phyloP scores from a whole-genome alignment of 1,140 invertebrate genomes.

The Parapsyche elsis region DNA sequence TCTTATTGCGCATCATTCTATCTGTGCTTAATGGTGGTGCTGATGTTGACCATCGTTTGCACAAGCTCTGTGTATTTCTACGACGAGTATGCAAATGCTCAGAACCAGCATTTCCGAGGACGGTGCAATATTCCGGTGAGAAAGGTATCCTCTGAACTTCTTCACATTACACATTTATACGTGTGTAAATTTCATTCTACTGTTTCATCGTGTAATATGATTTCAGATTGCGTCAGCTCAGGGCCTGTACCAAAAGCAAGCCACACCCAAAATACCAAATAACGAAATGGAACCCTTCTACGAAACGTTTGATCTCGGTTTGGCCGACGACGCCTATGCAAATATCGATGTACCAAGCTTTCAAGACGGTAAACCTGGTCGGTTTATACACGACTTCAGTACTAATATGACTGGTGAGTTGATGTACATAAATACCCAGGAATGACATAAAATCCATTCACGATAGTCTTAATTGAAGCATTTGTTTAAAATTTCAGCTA shows the following conservation, averaged over 20 bases:
- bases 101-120: conserved; percentile 72
- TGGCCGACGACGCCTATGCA: conserved; percentile 71
- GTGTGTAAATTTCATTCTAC: conserved; percentile 51
- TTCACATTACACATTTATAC: background rate
- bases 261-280: conserved; percentile 44
- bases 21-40: conserved; percentile 76
- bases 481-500: conserved; percentile 68
- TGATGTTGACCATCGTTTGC: conserved; percentile 80
- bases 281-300: conserved; percentile 71
- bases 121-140: conserved; percentile 77
- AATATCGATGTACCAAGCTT: conserved; percentile 86
- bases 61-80: conserved; percentile 82
- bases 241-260: conserved; percentile 53
- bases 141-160: conserved; percentile 40
- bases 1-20: conserved; percentile 50
- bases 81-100: conserved; percentile 74
- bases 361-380: conserved; percentile 77
- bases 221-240: conserved; percentile 47
- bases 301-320: conserved; percentile 81
- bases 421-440: no score
- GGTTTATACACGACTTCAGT: conserved; percentile 92
- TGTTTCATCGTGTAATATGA: conserved; percentile 52
- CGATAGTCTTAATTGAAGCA: background rate
- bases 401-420: conserved; percentile 78
- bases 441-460: background rate